Percentiles rank a stretch among this genome's conserved stretches.
Conservation (phyloP, 53 echinoderm and acorn worm species). For the Henricia sp. region DNA sequence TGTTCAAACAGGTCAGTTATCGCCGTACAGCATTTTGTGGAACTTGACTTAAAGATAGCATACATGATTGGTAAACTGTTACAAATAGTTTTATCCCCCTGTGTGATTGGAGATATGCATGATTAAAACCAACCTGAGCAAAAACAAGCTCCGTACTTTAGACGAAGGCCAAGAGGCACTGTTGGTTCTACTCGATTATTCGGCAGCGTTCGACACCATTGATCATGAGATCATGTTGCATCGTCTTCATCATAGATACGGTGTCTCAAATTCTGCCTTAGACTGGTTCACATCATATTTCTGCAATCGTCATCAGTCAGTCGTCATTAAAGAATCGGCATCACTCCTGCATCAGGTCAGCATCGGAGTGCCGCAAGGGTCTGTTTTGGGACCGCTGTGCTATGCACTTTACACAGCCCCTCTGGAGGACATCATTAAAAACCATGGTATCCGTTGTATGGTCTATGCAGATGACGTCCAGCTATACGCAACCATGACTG, state of each 20-base stretch:
- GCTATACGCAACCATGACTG: constrained; percentile 5
- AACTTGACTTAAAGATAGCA: too few species aligned
- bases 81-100: too few species aligned
- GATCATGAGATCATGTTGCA: not conserved
- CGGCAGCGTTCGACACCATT: too few species aligned
- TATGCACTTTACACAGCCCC: constrained; percentile 48
- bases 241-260: not conserved
- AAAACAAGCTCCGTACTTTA: too few species aligned
- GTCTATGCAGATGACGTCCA: constrained; percentile 58
- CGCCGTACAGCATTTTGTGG: not conserved
- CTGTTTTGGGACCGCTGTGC: constrained; percentile 33
- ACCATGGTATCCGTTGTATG: too few species aligned
- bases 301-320: constrained; percentile 25
- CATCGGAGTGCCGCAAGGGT: constrained; percentile 53
- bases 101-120: too few species aligned
- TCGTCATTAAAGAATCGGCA: not conserved
- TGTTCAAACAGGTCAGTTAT: constrained; percentile 79
- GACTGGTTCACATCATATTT: constrained; percentile 44
- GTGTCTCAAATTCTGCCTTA: constrained; percentile 20
- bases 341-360: constrained; percentile 9
- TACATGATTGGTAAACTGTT: too few species aligned
- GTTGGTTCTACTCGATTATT: constrained; percentile 24
- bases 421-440: constrained; percentile 38
- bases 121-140: too few species aligned
- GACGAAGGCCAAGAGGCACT: constrained; percentile 51